Percentiles rank a stretch among this genome's conserved stretches.
Conservation (phyloP, 1,140 invertebrate species). For the Phenacoccus solenopsis region DNA sequence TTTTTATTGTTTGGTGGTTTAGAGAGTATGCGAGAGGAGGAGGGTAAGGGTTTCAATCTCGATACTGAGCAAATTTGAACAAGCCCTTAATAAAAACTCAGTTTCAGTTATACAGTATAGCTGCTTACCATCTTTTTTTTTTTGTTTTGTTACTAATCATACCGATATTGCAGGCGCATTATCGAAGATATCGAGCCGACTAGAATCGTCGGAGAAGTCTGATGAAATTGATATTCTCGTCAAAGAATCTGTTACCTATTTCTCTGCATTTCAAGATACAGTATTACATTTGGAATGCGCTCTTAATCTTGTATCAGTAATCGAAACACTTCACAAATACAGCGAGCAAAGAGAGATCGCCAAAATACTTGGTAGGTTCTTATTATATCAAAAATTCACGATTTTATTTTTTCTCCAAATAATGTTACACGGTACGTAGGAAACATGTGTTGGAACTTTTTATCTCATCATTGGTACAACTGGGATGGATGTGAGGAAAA, state of each 20-base stretch:
- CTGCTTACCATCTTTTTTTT: no score
- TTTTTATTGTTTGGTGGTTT: no score
- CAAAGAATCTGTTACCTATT: conserved; percentile 18
- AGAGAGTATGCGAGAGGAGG: no score
- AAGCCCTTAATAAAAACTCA: no score
- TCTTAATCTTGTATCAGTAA: conserved; percentile 24
- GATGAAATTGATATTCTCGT: not conserved
- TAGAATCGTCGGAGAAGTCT: conserved; percentile 9
- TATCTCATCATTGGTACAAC: conserved; percentile 41
- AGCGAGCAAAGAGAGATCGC: not conserved
- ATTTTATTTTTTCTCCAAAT: no score
- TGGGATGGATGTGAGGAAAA: conserved; percentile 37
- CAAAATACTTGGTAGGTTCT: conserved; percentile 17
- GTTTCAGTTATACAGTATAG: no score
- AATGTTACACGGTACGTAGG: conserved; percentile 27
- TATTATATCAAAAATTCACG: no score
- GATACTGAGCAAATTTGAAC: no score
- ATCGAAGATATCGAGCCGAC: conserved; percentile 22
- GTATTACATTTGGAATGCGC: conserved; percentile 26
- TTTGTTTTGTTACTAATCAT: no score
- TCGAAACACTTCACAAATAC: conserved; percentile 22
- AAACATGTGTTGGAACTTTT: conserved; percentile 37
- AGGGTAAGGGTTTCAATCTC: no score
- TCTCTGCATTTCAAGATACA: conserved; percentile 15
- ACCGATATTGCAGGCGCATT: conserved; percentile 24